Evolutionary conservation across 2,888 invertebrate species (phyloP), one percentile per base, ranked within the genome.

Genomic region (Gnatocerus cornutus): DNA sequence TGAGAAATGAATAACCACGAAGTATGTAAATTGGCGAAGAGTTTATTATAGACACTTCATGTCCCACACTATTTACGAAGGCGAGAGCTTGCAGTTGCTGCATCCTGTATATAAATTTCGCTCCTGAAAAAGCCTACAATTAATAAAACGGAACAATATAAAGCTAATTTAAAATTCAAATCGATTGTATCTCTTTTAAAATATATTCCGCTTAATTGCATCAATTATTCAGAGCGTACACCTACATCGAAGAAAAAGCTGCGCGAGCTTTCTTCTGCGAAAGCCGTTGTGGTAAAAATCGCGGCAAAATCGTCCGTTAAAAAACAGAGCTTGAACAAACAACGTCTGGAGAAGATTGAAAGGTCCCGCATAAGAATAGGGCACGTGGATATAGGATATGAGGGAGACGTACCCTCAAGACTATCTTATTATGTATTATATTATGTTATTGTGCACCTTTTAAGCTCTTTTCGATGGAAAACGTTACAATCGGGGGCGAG

Each of bases 331-430:
- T 70, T 72, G 76, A 74, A 77, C 73, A 78, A 78, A 78, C 76
- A 75, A 74, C 77, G 75, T 73, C 75, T 74, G 75, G 62, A 75
- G 71, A 72, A 76, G 77, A 79, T 76, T 77, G 79, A 78, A 79
- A 78, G 81, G 80, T 81, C 82, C 82, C 83, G 79, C 78, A 81
- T 79, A 79, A 80, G 82, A 83, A 81, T 81, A 78, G 80, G 82
- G 84, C 84, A 84, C 84, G 84, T 84, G 84, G 83, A 80, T 79
- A 72, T 67, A 70, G 69, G 73, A 75, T 69, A 74, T 68, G 66
- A 62, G 61, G 68, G 59, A 71, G 48, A 55, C 55, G 41, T 67
- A 75, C 79, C 79, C 79, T 78, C 73, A 72, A 78, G 74, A 77
- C 78, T 80, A 80, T 82, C 82, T 81, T 80, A 81, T 82, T 81